phyloP scores from a whole-genome alignment of 2,797 vertebrate genomes.

The Brotula barbata region DNA sequence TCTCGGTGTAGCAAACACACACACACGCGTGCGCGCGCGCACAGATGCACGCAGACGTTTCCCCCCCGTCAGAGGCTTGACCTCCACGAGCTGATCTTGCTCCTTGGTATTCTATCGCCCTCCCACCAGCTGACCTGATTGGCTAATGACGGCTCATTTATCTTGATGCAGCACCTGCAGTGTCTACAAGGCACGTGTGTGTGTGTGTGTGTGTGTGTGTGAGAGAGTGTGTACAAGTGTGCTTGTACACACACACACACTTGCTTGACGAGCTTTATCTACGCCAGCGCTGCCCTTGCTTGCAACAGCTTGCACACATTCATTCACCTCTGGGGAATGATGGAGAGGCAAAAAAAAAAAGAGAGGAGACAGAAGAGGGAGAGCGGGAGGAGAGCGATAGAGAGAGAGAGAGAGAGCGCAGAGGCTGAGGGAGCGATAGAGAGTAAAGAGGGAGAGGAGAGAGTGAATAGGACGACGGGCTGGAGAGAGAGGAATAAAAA shows the following conservation, averaged over 20 bases:
- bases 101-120: slow-evolving; percentile 63
- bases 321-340: slow-evolving; percentile 61
- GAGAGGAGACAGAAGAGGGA: slow-evolving; percentile 1
- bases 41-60: slow-evolving; percentile 39
- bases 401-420: slow-evolving; percentile 28
- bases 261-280: slow-evolving; percentile 32
- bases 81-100: slow-evolving; percentile 66
- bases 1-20: slow-evolving; percentile 35
- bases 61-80: slow-evolving; percentile 59
- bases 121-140: slow-evolving; percentile 76
- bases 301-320: slow-evolving; percentile 61
- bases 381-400: slow-evolving; percentile 19
- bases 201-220: slow-evolving; percentile 22
- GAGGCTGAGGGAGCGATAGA: slow-evolving; percentile 7
- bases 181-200: slow-evolving; percentile 38
- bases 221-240: background rate
- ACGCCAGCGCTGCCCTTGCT: slow-evolving; percentile 48
- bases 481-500: background rate
- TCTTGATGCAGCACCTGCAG: slow-evolving; percentile 78
- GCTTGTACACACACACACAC: slow-evolving; percentile 15
- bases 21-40: slow-evolving; percentile 19
- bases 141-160: slow-evolving; percentile 80
- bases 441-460: background rate
- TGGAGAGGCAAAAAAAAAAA: slow-evolving; percentile 15
- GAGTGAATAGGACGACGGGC: slow-evolving; percentile 2